phyloP scores from a whole-genome alignment of 2,888 invertebrate species.

The Venustoraphidia nigricollis region DNA sequence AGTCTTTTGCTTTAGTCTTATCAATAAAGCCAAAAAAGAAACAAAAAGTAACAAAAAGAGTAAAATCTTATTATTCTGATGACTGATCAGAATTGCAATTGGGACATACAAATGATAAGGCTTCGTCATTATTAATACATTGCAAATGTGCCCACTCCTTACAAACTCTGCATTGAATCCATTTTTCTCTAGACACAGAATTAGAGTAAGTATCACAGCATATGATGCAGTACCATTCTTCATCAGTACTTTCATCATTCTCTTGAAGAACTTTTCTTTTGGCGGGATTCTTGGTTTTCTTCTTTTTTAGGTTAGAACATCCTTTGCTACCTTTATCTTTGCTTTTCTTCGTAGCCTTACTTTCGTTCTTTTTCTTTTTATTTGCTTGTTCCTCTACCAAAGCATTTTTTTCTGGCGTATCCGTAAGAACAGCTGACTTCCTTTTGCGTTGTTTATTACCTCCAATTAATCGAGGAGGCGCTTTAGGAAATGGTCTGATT shows the following conservation, averaged over 20 bases:
- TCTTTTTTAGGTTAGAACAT: constrained; percentile 5
- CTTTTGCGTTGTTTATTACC: background rate
- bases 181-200: background rate
- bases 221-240: background rate
- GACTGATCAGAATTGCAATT: too few relatives aligned
- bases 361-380: background rate
- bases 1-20: constrained; percentile 6
- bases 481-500: constrained; percentile 10
- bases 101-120: too few relatives aligned
- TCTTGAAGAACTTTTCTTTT: constrained; percentile 6
- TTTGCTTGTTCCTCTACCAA: constrained; percentile 11
- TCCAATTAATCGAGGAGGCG: constrained; percentile 8
- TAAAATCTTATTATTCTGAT: too few relatives aligned
- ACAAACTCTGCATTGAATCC: background rate
- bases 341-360: constrained; percentile 4
- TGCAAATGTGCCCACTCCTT: background rate
- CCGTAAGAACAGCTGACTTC: constrained; percentile 11
- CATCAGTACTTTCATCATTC: background rate
- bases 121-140: background rate
- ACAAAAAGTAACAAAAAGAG: too few relatives aligned
- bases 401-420: constrained; percentile 12
- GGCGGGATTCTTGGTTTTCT: constrained; percentile 5
- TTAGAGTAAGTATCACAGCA: constrained; percentile 1
- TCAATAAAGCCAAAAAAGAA: constrained; percentile 5
- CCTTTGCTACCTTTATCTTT: constrained; percentile 2